phyloP scores from a whole-genome alignment of 1,140 invertebrate genomes.

The Achroia grisella region DNA sequence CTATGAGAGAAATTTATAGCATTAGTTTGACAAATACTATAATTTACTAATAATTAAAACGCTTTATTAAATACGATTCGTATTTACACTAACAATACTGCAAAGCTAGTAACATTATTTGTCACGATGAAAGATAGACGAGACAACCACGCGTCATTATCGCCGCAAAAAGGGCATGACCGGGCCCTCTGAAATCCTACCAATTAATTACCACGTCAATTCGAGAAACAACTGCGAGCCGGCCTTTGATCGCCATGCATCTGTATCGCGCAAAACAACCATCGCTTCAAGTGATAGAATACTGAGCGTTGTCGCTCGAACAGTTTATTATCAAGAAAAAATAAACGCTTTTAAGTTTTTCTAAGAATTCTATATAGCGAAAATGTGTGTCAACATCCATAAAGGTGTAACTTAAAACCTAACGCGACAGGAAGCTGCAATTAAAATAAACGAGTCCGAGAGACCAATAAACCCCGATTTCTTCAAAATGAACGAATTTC shows the following conservation, averaged over 20 bases:
- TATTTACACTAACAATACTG: too few relatives aligned
- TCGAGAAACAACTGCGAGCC: constrained; percentile 29
- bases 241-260: constrained; percentile 45
- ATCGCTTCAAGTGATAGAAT: constrained; percentile 54
- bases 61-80: too few relatives aligned
- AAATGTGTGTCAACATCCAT: constrained; percentile 48
- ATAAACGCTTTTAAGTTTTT: constrained; percentile 23
- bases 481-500: constrained; percentile 9
- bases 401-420: constrained; percentile 39
- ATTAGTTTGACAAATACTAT: too few relatives aligned
- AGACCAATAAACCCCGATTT: constrained; percentile 20
- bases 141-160: too few relatives aligned
- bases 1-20: too few relatives aligned
- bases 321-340: constrained; percentile 42
- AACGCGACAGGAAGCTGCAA: constrained; percentile 34
- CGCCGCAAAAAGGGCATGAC: constrained; percentile 20
- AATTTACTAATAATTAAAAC: too few relatives aligned
- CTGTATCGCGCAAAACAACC: constrained; percentile 38
- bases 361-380: constrained; percentile 42
- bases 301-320: constrained; percentile 15
- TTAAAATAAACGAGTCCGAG: constrained; percentile 21
- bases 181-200: constrained; percentile 40
- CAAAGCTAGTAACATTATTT: background rate
- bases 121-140: constrained; percentile 5
- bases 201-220: constrained; percentile 56